Conservation (phyloP, 2,888 invertebrate species). For the Lithodes maja region DNA sequence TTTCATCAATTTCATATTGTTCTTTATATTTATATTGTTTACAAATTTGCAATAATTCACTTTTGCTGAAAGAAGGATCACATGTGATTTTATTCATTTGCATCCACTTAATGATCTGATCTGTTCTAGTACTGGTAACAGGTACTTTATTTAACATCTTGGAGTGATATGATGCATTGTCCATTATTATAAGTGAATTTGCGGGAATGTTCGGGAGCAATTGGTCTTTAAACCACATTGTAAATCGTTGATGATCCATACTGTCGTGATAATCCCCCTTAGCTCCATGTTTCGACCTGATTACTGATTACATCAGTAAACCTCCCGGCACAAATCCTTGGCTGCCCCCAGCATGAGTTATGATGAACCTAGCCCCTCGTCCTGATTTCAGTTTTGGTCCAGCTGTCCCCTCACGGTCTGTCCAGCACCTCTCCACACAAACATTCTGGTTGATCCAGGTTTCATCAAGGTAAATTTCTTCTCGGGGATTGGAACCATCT, state of each 20-base stretch:
- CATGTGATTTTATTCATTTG: background rate
- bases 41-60: background rate
- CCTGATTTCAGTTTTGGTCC: too few species aligned
- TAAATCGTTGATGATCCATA: background rate
- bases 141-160: constrained; percentile 2
- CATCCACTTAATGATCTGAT: constrained; percentile 1
- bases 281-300: background rate
- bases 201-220: background rate
- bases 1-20: constrained; percentile 1
- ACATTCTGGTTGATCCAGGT: too few species aligned
- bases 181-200: background rate
- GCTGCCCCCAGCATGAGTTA: background rate
- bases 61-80: background rate
- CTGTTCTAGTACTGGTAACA: background rate
- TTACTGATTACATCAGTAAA: constrained; percentile 1
- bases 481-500: background rate
- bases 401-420: too few species aligned
- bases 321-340: background rate
- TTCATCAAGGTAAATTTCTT: too few species aligned
- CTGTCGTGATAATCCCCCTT: background rate
- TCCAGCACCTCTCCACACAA: too few species aligned
- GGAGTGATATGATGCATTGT: background rate
- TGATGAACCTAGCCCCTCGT: background rate
- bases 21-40: background rate
- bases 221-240: background rate